A percentile compares a stretch with the other conserved stretches of the same genome.
These are phyloP conservation scores for Caenorhabditis wallacei DNA, from an alignment of 2,888 invertebrate species.

Conservation along the genomic window DNA sequence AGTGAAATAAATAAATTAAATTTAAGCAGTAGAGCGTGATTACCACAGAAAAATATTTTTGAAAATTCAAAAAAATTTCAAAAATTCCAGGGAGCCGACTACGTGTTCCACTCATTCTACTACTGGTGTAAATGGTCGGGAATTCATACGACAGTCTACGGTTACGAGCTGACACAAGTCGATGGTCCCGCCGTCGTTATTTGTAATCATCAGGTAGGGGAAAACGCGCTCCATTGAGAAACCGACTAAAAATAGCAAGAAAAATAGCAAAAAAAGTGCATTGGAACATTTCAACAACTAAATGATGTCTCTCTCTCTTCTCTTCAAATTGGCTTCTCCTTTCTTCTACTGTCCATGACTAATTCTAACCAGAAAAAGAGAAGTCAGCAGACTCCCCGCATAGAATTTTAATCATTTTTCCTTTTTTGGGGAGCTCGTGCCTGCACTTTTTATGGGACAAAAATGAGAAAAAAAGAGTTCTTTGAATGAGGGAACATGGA, in stretches of 20 bases:
- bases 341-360: slow-evolving; percentile 18
- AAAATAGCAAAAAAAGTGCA: slow-evolving; percentile 19
- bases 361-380: slow-evolving; percentile 8
- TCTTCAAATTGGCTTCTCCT: slow-evolving; percentile 19
- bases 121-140: slow-evolving; percentile 75
- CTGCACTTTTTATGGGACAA: slow-evolving; percentile 24
- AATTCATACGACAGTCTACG: slow-evolving; percentile 64
- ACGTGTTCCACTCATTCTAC: slow-evolving; percentile 68
- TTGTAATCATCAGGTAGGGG: slow-evolving; percentile 75
- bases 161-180: slow-evolving; percentile 48
- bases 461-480: background rate
- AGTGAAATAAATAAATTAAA: too few relatives aligned
- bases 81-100: slow-evolving; percentile 70
- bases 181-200: slow-evolving; percentile 71
- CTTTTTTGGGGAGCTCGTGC: background rate
- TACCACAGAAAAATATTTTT: slow-evolving; percentile 7
- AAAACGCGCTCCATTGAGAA: background rate
- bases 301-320: slow-evolving; percentile 18
- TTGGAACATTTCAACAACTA: slow-evolving; percentile 31
- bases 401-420: slow-evolving; percentile 57
- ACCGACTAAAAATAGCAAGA: background rate
- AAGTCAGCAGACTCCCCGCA: slow-evolving; percentile 18
- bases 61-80: background rate
- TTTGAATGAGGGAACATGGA: background rate
- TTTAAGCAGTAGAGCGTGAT: too few relatives aligned